Evolutionary conservation across 2,797 vertebrate genomes (phyloP), one percentile per base, ranked within the genome.

Genomic region (Ceryle rudis): DNA sequence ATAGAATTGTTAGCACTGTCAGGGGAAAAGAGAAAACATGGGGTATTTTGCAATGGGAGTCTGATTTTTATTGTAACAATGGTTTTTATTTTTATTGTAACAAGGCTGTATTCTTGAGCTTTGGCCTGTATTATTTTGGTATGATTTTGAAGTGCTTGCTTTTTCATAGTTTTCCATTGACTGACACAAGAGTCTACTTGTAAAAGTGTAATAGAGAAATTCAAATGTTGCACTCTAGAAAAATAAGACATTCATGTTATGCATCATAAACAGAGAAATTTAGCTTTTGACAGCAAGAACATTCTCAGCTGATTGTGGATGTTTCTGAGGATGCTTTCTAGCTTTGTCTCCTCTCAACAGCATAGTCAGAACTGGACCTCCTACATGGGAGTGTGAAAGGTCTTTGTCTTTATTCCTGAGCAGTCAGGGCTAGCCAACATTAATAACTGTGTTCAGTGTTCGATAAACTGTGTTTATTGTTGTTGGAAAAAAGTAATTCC

Each of bases 401-500:
- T 93, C 41, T 77, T 91, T 86, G 65, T 69, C 91, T 90, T 81
- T 93, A 71, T 74, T 89, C 19, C 31, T 29, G 77, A 71, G 77
- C 2, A 4, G 29, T 29, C 85, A 90, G 69, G 91, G 79, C 81
- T 70, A 67, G 89, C 75, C 77, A 86, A 37, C 65, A 78, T 25
- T 80, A 80, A 46, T 93, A 92, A 85, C 90, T 46, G 31, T 54
- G 80, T 91, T 92, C 86, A 75, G 41, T 52, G 71, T 84, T 81
- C 39, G 54, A n/a, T 84, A 91, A 94, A 89, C 14, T 10, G 41
- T 87, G 82, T 74, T 95, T 90, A 71, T 74, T 75, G 61, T 88
- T 85, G 81, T 67, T 77, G 33, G 67, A 46, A 74, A 88, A 82
- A 95, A 82, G 60, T 80, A 89, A 89, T 91, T 95, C 79, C 67